These are phyloP conservation scores for Zosterops lateralis DNA, from an alignment of 2,113 vertebrate species.

Conservation along the genomic window DNA sequence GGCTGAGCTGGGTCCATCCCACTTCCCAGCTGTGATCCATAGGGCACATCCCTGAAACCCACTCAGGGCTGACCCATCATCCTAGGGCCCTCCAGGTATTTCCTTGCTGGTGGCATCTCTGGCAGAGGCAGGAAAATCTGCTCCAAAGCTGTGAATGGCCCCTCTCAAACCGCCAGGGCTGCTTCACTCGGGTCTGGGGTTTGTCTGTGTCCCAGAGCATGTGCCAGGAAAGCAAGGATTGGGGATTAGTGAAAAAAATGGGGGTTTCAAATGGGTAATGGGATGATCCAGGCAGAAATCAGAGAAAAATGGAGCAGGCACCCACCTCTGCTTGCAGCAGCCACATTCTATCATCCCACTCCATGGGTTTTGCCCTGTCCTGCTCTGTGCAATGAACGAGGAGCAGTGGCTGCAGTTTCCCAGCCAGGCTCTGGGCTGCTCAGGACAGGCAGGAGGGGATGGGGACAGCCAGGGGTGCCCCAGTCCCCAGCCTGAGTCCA, in stretches of 20 bases:
- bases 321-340: neutral
- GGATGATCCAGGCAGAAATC: neutral
- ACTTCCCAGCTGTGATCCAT: rapidly evolving
- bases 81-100: neutral
- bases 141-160: neutral
- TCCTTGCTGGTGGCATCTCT: neutral
- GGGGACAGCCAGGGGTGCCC: neutral
- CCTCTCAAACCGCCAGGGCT: rapidly evolving
- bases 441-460: neutral
- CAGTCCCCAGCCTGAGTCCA: neutral
- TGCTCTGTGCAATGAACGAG: neutral
- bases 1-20: neutral
- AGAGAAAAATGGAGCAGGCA: neutral
- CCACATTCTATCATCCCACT: rapidly evolving
- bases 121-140: neutral
- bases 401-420: too few relatives aligned
- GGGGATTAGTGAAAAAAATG: neutral
- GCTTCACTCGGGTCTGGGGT: rapidly evolving
- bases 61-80: rapidly evolving
- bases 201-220: rapidly evolving
- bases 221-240: neutral
- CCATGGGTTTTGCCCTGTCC: rapidly evolving
- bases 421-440: neutral
- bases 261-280: neutral
- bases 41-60: neutral